Conservation (phyloP, 2,797 vertebrate genomes). For the Enteromius paludinosus region DNA sequence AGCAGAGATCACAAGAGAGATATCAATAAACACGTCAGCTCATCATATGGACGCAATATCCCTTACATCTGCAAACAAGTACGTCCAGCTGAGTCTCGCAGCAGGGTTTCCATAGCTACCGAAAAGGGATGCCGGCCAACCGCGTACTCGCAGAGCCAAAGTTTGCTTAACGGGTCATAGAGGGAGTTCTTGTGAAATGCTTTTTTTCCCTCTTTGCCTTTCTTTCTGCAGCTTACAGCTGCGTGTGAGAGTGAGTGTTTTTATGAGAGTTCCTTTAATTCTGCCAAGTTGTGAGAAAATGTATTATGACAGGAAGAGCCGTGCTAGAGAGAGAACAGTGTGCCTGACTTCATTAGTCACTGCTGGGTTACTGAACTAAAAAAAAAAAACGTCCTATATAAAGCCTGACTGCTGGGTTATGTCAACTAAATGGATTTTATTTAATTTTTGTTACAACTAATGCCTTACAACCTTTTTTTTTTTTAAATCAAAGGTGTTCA, state of each 20-base stretch:
- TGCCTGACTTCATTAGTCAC: constrained; percentile 24
- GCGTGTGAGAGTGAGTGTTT: constrained; percentile 17
- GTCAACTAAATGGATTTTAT: not conserved
- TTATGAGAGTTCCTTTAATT: constrained; percentile 30
- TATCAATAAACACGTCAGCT: constrained; percentile 58
- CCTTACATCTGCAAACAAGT: constrained; percentile 59
- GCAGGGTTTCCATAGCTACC: constrained; percentile 50
- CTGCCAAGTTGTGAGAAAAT: constrained; percentile 29
- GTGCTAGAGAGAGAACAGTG: constrained; percentile 7
- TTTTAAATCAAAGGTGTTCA: not conserved
- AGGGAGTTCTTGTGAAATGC: constrained; percentile 45
- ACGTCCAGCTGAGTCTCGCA: constrained; percentile 48
- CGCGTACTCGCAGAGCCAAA: not conserved
- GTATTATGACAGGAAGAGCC: constrained; percentile 26
- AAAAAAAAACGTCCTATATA: not conserved
- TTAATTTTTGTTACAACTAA: not conserved
- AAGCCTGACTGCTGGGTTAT: constrained; percentile 24
- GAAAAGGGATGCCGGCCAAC: constrained; percentile 29
- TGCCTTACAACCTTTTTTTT: not conserved
- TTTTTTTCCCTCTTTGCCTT: not conserved
- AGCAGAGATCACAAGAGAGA: constrained; percentile 57
- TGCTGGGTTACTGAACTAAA: constrained; percentile 7
- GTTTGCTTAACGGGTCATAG: constrained; percentile 36
- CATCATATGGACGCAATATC: constrained; percentile 59
- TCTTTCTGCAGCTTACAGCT: constrained; percentile 35